Base-by-base conservation (phyloP, 2,888 invertebrate species). In the Piscicola geometra region DNA sequence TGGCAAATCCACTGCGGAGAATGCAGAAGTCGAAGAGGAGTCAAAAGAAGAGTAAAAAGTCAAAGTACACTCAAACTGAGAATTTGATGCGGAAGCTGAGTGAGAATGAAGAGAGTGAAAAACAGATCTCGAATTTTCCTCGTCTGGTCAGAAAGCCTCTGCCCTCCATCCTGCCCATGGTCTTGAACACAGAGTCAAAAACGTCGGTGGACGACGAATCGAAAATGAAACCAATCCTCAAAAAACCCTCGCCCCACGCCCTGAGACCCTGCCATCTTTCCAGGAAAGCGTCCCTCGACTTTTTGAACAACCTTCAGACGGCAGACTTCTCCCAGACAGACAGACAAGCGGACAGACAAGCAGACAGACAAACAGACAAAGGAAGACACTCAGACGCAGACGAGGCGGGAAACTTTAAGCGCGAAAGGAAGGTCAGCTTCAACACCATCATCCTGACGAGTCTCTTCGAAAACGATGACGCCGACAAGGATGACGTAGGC, bases 371-470 rank as follows among this genome's bases (percentile, higher is more conserved):
- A 21, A 9, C 9, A 25, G 60, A 56, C 3, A 56, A 56, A 21
- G 5, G 3, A 15, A 5, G 25, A 21, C 60, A 56, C 15, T 5
- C 15, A 15, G 60, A 56, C 9, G 25, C 60, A n/a, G 60, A 56
- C 5, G 60, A 56, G 21, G 5, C 12, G 3, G 60, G 60, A 56
- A 56, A 52, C 30, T 52, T 71, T 5, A 73, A 64, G 35, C 56
- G 73, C 18, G 73, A 73, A 56, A 56, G 73, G 12, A 73, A 73
- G 25, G 73, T 73, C n/a, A 73, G 73, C 64, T 73, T 73, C 64
- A 73, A 73, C 73, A 73, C 73, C 9, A 73, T 73, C 32, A 73
- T 73, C 15, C 41, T 73, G 12, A 73, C 73, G 25, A 73, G 73
- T 30, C 64, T 73, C n/a, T 73, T 73, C 30, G 73, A 73, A 25